These are phyloP conservation scores for Centrocercus urophasianus DNA, from an alignment of 2,113 vertebrate species.

Conservation along the genomic window DNA sequence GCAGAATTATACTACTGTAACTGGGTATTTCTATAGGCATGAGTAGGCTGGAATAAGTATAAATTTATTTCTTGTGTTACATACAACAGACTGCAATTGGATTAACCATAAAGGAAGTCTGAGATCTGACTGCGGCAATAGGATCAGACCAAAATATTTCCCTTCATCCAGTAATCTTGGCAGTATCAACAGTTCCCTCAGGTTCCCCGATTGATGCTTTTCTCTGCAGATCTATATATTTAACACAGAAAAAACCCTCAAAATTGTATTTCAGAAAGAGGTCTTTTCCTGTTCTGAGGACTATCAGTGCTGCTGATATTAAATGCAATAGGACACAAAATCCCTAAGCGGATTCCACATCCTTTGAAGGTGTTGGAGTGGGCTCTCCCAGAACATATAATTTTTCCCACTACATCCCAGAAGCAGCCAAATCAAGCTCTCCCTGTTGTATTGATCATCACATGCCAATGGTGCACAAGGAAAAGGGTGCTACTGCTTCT, in stretches of 20 bases:
- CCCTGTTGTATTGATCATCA: not conserved
- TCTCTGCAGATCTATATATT: not conserved
- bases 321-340: not conserved
- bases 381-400: not conserved
- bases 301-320: not conserved
- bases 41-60: not conserved
- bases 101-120: not conserved
- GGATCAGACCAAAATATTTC: constrained; percentile 21
- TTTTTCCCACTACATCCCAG: not conserved
- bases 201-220: not conserved
- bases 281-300: not conserved
- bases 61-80: not conserved
- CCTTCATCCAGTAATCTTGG: constrained; percentile 3
- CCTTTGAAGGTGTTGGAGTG: not conserved
- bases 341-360: not conserved
- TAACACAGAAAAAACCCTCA: not conserved
- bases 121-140: not conserved
- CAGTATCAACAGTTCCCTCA: not conserved
- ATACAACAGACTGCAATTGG: not conserved
- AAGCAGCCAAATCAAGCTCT: not conserved
- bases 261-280: not conserved
- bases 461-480: not conserved
- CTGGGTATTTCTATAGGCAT: not conserved
- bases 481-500: not conserved
- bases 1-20: not conserved